phyloP scores from a whole-genome alignment of 2,113 vertebrate genomes.

The Apeltes quadracus region DNA sequence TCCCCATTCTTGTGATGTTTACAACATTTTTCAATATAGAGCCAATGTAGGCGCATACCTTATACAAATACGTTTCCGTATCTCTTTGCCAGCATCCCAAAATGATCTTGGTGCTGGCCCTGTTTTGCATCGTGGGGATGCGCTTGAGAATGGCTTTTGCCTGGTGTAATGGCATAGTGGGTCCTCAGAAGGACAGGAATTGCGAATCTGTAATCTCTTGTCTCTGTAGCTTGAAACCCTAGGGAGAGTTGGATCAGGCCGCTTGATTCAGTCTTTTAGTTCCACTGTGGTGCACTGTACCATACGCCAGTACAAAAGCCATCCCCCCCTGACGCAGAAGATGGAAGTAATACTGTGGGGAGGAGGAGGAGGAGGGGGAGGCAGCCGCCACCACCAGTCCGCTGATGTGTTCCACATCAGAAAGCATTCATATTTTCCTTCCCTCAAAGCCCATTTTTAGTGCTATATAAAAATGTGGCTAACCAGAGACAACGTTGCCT shows the following conservation, averaged over 20 bases:
- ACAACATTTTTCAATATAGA: constrained; percentile 63
- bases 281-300: constrained; percentile 67
- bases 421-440: constrained; percentile 65
- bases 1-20: constrained; percentile 57
- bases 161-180: constrained; percentile 67
- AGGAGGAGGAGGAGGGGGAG: not conserved
- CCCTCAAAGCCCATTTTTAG: constrained; percentile 61
- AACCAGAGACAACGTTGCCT: constrained; percentile 21
- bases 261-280: constrained; percentile 79
- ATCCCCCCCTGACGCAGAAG: constrained; percentile 57
- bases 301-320: constrained; percentile 62
- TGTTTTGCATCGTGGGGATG: constrained; percentile 65
- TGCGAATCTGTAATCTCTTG: constrained; percentile 73
- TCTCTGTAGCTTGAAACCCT: constrained; percentile 64
- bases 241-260: constrained; percentile 74
- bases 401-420: constrained; percentile 65
- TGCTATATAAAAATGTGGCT: constrained; percentile 56
- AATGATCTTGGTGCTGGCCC: constrained; percentile 44
- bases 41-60: constrained; percentile 36
- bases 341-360: constrained; percentile 62
- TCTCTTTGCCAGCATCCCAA: constrained; percentile 45
- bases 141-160: constrained; percentile 52
- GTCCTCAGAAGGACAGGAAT: constrained; percentile 66
- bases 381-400: constrained; percentile 34
- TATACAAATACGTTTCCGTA: constrained; percentile 46